phyloP scores from a whole-genome alignment of 2,113 vertebrate species.

The Ceyx cyanopectus region DNA sequence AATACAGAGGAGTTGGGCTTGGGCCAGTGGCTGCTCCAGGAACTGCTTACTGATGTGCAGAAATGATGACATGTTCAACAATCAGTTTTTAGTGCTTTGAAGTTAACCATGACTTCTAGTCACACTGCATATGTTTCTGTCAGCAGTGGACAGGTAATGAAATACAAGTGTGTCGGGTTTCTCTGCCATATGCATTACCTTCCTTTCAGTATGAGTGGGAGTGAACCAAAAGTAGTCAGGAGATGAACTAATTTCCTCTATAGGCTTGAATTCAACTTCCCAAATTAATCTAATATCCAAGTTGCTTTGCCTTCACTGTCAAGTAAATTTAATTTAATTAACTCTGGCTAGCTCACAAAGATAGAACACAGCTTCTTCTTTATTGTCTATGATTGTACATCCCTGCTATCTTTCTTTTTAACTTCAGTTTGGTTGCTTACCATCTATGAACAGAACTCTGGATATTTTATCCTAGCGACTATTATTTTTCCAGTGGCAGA shows the following conservation, averaged over 20 bases:
- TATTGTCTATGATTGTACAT: not conserved
- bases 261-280: conserved; percentile 21
- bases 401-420: not conserved
- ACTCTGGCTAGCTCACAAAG: not conserved
- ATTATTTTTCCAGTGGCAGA: not conserved
- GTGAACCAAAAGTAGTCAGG: conserved; percentile 11
- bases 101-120: conserved; percentile 40
- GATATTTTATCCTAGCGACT: not conserved
- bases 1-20: not conserved
- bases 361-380: not conserved
- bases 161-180: conserved; percentile 17
- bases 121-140: conserved; percentile 15
- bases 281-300: conserved; percentile 27
- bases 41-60: conserved; percentile 14
- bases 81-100: conserved; percentile 40
- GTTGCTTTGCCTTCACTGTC: conserved; percentile 23
- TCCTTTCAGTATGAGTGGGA: not conserved
- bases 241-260: conserved; percentile 22
- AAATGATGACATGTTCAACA: conserved; percentile 7
- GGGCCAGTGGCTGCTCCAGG: not conserved
- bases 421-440: not conserved
- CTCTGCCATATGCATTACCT: conserved; percentile 15
- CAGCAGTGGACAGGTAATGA: conserved; percentile 37
- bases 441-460: not conserved
- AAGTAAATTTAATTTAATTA: not conserved